Conservation (phyloP, 2,888 invertebrate genomes). For the Periphyllus acericola region DNA sequence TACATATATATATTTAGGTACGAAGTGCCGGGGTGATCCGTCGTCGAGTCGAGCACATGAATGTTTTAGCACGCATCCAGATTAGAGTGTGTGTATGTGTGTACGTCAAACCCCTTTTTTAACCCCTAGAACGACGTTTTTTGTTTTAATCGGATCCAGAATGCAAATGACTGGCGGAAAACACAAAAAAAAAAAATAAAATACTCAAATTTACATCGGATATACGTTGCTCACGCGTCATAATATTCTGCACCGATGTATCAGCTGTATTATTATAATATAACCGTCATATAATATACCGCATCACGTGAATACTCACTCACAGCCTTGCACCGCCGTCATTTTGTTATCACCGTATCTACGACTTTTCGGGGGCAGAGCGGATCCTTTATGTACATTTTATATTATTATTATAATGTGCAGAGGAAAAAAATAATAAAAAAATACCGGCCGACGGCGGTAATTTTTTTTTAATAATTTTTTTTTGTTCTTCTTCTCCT, state of each 20-base stretch:
- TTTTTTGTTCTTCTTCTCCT: background rate
- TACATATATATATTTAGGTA: no score
- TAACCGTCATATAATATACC: background rate
- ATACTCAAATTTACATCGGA: background rate
- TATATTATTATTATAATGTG: background rate
- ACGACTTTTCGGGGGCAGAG: background rate
- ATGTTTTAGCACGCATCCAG: slow-evolving; percentile 56
- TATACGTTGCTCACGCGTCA: background rate
- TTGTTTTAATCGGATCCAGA: slow-evolving; percentile 50
- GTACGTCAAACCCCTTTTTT: slow-evolving; percentile 38
- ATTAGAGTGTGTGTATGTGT: slow-evolving; percentile 29
- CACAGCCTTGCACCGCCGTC: background rate
- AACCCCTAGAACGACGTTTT: background rate
- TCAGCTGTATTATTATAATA: background rate
- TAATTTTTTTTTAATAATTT: slow-evolving; percentile 38
- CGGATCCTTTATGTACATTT: background rate
- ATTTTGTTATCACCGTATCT: background rate
- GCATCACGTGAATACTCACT: background rate
- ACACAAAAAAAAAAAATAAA: slow-evolving; percentile 2
- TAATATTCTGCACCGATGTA: background rate
- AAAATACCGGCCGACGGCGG: background rate
- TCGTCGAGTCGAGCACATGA: slow-evolving; percentile 51
- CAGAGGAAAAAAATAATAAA: background rate
- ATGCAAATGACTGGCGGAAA: slow-evolving; percentile 14
- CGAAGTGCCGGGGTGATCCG: slow-evolving; percentile 34